Conservation (phyloP, 1,140 invertebrate genomes). For the Rhagoletis pomonella region DNA sequence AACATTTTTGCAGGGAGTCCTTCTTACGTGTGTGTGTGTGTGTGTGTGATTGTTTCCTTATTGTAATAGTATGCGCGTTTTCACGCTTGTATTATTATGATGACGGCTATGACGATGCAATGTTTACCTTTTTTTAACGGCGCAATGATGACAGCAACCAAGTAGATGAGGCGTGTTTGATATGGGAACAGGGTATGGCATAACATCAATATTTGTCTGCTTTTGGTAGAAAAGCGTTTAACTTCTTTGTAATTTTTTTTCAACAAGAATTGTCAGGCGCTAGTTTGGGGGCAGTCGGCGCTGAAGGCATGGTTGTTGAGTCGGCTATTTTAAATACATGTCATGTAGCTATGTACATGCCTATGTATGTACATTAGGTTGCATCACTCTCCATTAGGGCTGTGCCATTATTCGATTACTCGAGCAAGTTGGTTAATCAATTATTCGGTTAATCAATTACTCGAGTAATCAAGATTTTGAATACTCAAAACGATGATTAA, state of each 20-base stretch:
- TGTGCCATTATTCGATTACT: too few species aligned
- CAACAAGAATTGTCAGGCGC: not conserved
- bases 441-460: too few species aligned
- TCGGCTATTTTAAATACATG: too few species aligned
- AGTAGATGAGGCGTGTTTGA: not conserved
- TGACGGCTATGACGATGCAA: slow-evolving; percentile 32
- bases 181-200: not conserved
- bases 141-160: not conserved
- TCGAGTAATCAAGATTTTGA: too few species aligned
- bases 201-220: slow-evolving; percentile 32
- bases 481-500: too few species aligned
- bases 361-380: too few species aligned
- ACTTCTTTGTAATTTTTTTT: slow-evolving; percentile 4
- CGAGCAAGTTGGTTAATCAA: too few species aligned
- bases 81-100: slow-evolving; percentile 43
- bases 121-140: slow-evolving; percentile 15
- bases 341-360: too few species aligned
- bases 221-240: slow-evolving; percentile 9
- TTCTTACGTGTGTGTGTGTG: not conserved
- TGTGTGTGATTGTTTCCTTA: not conserved
- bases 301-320: not conserved
- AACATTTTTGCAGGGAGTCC: not conserved
- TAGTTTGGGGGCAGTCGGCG: not conserved
- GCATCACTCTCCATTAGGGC: too few species aligned
- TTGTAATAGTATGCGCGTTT: slow-evolving; percentile 8